Base-by-base conservation (phyloP, 1,140 invertebrate species). In the Diprion similis region DNA sequence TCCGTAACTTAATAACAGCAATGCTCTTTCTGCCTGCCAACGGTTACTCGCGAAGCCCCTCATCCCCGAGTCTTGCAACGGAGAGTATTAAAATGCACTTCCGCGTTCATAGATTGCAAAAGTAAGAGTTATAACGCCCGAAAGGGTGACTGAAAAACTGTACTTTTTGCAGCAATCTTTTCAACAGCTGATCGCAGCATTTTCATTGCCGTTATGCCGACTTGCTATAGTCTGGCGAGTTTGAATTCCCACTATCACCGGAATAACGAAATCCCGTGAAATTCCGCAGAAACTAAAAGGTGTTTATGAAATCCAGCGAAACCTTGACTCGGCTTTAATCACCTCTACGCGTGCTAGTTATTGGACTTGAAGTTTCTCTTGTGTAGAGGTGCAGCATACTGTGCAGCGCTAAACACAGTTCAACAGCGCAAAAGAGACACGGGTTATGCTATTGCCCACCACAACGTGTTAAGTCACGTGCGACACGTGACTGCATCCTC, bases 401-500 rank as follows among this genome's bases (percentile, higher is more conserved):
- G 24, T 37, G 1, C 24, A 37, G 24, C 24, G 24, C 24, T 37
- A 37, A 37, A 37, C 24, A 37, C 24, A 6, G 24, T 37, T 37
- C 24, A 37, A 37, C 24, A 1, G 24, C 24, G 24, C 24, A 37
- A 37, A 37, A 37, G 24, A 37, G 11, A 17, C 51, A 59, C 51
- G 51, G 51, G 51, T 17, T 15, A 59, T 59, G 24, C 24, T 59
- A 59, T 59, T 59, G 51, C 11, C 51, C 51, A 9, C 51, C 51
- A 9, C 51, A 59, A 59, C 51, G 51, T 59, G 51, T 59, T 15
- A 59, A 59, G 51, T 59, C 51, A 59, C 51, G 51, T 59, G 51
- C 51, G 51, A 59, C 51, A 59, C 51, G 51, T 59, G 51, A 59
- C 51, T 59, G 51, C 51, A 59, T 59, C 51, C 51, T 59, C 51